Conservation (phyloP, 2,113 vertebrate genomes). For the Drymodes brunneopygia region DNA sequence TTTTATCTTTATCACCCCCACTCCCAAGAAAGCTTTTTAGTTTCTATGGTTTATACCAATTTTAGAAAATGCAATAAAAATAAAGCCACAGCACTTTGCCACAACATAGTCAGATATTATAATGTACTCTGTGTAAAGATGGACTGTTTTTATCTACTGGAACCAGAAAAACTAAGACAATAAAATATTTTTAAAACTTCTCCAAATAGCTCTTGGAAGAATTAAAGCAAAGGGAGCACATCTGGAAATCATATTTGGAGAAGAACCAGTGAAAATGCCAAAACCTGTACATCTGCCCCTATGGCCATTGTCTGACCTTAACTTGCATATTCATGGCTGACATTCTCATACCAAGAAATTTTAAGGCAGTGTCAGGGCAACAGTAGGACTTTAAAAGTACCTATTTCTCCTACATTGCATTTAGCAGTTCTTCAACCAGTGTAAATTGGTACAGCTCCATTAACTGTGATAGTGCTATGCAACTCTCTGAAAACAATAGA, state of each 20-base stretch:
- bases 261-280: conserved; percentile 36
- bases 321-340: neutral
- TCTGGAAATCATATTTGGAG: conserved; percentile 56
- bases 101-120: conserved; percentile 39
- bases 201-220: conserved; percentile 59
- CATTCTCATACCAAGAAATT: neutral
- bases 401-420: neutral
- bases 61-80: conserved; percentile 69
- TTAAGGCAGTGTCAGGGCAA: neutral
- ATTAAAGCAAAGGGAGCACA: conserved; percentile 61
- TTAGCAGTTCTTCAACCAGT: neutral
- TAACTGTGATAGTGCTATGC: neutral
- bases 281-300: conserved; percentile 45
- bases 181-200: conserved; percentile 52
- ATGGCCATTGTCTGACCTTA: neutral
- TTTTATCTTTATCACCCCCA: conserved; percentile 73
- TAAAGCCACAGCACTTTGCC: conserved; percentile 29
- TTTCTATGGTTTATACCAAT: conserved; percentile 66
- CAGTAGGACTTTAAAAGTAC: neutral
- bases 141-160: conserved; percentile 55
- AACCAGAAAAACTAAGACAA: conserved; percentile 52
- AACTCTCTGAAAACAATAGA: neutral
- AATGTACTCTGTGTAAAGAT: conserved; percentile 29
- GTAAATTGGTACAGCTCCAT: neutral
- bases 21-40: conserved; percentile 67